A percentile compares a stretch with the other conserved stretches of the same genome.
phyloP scores from a whole-genome alignment of 2,113 vertebrate species.

The Gasterosteus nipponicus region DNA sequence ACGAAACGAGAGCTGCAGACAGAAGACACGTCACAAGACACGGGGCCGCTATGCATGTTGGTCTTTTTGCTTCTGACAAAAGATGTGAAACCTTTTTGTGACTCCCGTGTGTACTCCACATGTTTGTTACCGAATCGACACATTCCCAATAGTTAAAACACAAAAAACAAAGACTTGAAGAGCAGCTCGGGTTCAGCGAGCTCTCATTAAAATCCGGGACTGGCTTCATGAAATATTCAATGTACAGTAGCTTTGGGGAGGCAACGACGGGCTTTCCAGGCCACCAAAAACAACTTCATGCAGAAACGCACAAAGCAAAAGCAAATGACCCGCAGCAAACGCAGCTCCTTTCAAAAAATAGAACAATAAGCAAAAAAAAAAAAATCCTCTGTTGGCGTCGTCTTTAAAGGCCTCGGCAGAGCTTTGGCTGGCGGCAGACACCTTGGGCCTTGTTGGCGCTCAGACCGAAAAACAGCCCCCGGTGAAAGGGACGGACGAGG shows the following conservation, averaged over 20 bases:
- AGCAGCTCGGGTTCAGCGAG: slow-evolving; percentile 46
- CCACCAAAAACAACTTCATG: slow-evolving; percentile 12
- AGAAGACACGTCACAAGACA: too few species aligned
- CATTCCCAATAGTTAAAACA: background rate
- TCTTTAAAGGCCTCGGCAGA: too few species aligned
- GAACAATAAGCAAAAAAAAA: background rate
- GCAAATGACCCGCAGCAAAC: background rate
- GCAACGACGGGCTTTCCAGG: slow-evolving; percentile 35
- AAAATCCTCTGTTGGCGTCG: background rate
- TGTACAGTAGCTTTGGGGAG: slow-evolving; percentile 35
- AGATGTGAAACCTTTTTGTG: too few species aligned
- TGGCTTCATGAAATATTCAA: slow-evolving; percentile 71
- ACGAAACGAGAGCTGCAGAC: too few species aligned
- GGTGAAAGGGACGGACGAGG: too few species aligned
- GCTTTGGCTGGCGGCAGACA: too few species aligned
- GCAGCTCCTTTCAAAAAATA: background rate
- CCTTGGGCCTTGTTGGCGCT: too few species aligned
- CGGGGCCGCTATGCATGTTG: background rate
- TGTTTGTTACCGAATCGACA: background rate
- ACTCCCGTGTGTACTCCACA: too few species aligned
- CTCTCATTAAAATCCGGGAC: slow-evolving; percentile 63
- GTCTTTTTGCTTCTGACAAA: too few species aligned
- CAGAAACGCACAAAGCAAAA: background rate
- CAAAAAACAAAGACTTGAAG: slow-evolving; percentile 30
- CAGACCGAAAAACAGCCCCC: too few species aligned